Conservation (phyloP, 2,113 vertebrate genomes). For the Dromiciops gliroides region DNA sequence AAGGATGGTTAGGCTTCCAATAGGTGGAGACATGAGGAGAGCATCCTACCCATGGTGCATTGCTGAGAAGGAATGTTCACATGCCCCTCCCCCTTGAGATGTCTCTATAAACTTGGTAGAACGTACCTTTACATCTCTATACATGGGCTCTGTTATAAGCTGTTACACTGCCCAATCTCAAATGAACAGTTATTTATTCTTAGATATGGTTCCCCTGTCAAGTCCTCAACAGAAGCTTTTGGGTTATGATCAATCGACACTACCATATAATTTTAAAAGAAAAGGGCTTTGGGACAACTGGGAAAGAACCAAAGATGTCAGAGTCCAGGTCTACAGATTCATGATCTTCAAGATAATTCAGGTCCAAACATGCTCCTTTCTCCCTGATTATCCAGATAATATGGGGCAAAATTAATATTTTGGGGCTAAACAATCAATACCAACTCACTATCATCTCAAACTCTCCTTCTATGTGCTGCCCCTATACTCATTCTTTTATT, state of each 20-base stretch:
- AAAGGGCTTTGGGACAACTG: background rate
- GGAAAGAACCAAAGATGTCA: background rate
- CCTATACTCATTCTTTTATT: background rate
- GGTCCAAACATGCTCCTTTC: background rate
- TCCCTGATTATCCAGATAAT: background rate
- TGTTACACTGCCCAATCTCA: background rate
- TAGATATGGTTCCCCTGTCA: background rate
- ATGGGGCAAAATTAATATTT: background rate
- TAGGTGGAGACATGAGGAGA: background rate
- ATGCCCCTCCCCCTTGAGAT: too few relatives aligned
- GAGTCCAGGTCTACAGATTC: background rate
- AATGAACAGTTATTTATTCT: background rate
- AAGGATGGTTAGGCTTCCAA: background rate
- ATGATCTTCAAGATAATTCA: too few relatives aligned
- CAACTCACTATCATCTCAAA: background rate
- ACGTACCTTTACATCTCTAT: background rate
- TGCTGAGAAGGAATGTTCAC: background rate
- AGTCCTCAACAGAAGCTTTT: background rate
- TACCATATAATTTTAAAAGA: slow-evolving; percentile 8
- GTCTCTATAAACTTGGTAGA: background rate
- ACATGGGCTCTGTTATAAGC: background rate
- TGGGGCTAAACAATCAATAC: background rate
- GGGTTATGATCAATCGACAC: background rate
- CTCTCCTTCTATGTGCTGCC: background rate
- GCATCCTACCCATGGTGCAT: background rate